These are phyloP conservation scores for Chrysina gloriosa DNA, from an alignment of 2,888 invertebrate species.

Conservation along the genomic window DNA sequence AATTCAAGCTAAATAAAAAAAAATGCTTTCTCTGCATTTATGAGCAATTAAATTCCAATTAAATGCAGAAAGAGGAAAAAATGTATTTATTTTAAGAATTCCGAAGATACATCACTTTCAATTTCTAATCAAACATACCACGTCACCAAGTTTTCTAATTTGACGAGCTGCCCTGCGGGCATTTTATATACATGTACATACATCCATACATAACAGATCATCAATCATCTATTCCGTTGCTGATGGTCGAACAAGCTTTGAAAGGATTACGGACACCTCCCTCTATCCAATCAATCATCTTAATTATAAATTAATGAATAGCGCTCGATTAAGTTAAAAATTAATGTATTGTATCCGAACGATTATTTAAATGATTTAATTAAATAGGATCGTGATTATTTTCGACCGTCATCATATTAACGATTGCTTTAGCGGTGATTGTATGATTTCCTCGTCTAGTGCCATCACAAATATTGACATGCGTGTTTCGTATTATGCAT, in stretches of 20 bases:
- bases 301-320: conserved; percentile 3
- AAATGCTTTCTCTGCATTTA: too few species aligned
- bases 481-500: too few species aligned
- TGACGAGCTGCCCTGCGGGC: not conserved
- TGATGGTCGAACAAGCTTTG: too few species aligned
- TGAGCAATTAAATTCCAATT: too few species aligned
- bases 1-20: too few species aligned
- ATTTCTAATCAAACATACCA: not conserved
- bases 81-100: not conserved
- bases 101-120: not conserved
- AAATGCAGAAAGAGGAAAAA: not conserved
- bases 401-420: too few species aligned
- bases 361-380: not conserved
- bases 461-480: too few species aligned
- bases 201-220: conserved; percentile 4
- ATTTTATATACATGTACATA: not conserved
- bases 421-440: too few species aligned
- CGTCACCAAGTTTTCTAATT: conserved; percentile 7
- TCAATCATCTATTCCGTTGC: conserved; percentile 10
- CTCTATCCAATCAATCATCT: not conserved
- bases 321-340: not conserved
- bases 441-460: too few species aligned
- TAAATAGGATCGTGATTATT: too few species aligned
- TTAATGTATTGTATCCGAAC: not conserved
- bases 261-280: too few species aligned